phyloP scores from a whole-genome alignment of 2,113 vertebrate genomes.

The Catharus fuscescens region DNA sequence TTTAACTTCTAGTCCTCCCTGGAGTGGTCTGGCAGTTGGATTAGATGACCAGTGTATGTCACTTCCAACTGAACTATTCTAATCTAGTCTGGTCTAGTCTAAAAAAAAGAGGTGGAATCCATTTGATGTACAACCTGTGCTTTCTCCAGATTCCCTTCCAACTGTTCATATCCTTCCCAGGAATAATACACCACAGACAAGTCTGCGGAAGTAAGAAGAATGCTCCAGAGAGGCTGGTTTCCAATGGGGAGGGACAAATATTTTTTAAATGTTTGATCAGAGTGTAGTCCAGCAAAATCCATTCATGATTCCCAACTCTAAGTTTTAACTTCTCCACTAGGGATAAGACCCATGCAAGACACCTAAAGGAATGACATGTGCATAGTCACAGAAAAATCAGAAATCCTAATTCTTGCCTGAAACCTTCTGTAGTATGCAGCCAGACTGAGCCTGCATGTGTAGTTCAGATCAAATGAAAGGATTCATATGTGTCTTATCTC shows the following conservation, averaged over 20 bases:
- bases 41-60: fast-evolving
- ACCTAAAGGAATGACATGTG: not conserved
- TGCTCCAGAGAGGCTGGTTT: not conserved
- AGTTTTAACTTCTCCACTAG: not conserved
- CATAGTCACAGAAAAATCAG: not conserved
- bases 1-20: not conserved
- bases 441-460: fast-evolving
- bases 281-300: not conserved
- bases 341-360: not conserved
- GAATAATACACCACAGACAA: not conserved
- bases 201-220: fast-evolving
- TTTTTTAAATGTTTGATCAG: not conserved
- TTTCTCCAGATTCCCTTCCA: not conserved
- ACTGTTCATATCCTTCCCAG: not conserved
- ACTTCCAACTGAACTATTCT: not conserved
- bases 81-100: not conserved
- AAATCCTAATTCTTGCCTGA: not conserved
- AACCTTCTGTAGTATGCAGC: not conserved
- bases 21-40: not conserved
- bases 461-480: not conserved
- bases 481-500: fast-evolving
- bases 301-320: not conserved
- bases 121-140: fast-evolving
- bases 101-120: not conserved
- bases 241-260: fast-evolving